A percentile compares a stretch with the other conserved stretches of the same genome.
Conservation (phyloP, 2,888 invertebrate genomes). For the Ceriagrion tenellum region DNA sequence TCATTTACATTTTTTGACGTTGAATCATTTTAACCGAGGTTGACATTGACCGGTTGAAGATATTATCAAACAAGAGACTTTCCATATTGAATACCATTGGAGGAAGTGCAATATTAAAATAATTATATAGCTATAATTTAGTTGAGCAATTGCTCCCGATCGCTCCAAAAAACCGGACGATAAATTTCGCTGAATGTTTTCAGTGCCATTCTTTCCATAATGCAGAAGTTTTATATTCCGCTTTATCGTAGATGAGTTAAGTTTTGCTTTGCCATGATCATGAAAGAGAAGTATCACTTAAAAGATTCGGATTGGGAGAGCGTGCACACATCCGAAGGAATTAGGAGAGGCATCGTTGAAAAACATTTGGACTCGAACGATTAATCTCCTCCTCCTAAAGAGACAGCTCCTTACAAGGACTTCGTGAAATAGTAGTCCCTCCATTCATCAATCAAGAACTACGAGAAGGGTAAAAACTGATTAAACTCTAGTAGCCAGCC, state of each 20-base stretch:
- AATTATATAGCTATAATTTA: no score
- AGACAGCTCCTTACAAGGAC: background rate
- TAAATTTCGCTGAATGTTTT: no score
- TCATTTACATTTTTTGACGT: no score
- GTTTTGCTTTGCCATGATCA: background rate
- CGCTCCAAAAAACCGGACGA: no score
- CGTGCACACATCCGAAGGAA: background rate
- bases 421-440: slow-evolving; percentile 7
- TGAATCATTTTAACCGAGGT: no score
- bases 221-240: background rate
- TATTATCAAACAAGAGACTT: no score
- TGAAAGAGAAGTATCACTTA: background rate
- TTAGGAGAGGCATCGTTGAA: background rate
- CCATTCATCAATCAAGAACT: slow-evolving; percentile 54
- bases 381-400: slow-evolving; percentile 37
- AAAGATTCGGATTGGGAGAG: background rate
- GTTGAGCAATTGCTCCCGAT: no score
- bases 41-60: no score
- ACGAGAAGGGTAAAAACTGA: slow-evolving; percentile 26
- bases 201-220: background rate
- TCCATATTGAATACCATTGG: no score
- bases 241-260: background rate
- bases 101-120: no score
- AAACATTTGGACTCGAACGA: slow-evolving; percentile 26
- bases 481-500: slow-evolving; percentile 16